Percentiles rank a stretch among this genome's conserved stretches.
These are phyloP conservation scores for Camelus dromedarius DNA, from an alignment of 2,113 vertebrate genomes.

Conservation along the genomic window DNA sequence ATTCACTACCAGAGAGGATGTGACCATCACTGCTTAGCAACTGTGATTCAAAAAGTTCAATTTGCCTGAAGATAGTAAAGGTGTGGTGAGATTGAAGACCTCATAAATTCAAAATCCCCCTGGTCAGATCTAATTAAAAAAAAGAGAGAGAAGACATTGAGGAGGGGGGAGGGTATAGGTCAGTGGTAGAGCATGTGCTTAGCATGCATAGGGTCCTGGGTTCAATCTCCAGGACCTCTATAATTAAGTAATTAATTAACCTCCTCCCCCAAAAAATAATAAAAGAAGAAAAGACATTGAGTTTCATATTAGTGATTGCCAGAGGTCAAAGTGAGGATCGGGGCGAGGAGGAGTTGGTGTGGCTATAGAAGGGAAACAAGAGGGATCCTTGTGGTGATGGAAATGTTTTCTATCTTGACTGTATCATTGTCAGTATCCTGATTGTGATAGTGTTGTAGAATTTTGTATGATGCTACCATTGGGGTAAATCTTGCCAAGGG, in stretches of 20 bases:
- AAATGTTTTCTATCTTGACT: background rate
- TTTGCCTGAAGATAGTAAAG: background rate
- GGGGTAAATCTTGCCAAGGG: background rate
- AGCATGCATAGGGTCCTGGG: too few relatives aligned
- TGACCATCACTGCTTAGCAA: background rate
- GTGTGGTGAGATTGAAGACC: background rate
- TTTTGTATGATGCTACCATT: background rate
- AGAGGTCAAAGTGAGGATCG: background rate
- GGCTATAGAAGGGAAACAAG: background rate
- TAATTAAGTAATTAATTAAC: too few relatives aligned
- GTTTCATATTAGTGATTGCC: constrained; percentile 42
- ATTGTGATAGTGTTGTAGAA: background rate
- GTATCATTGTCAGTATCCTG: background rate
- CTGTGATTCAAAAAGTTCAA: constrained; percentile 11
- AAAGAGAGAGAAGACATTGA: background rate
- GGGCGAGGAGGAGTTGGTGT: background rate
- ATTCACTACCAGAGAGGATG: background rate
- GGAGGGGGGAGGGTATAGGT: too few relatives aligned
- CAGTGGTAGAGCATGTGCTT: too few relatives aligned
- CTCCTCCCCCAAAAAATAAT: too few relatives aligned
- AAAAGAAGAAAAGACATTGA: background rate
- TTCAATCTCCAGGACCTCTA: too few relatives aligned
- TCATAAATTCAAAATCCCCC: constrained; percentile 3
- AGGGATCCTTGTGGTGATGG: background rate
- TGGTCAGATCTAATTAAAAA: background rate